Percentiles rank a stretch among this genome's conserved stretches.
These are phyloP conservation scores for Coryphaenoides rupestris DNA, from an alignment of 2,113 vertebrate genomes.

Conservation along the genomic window DNA sequence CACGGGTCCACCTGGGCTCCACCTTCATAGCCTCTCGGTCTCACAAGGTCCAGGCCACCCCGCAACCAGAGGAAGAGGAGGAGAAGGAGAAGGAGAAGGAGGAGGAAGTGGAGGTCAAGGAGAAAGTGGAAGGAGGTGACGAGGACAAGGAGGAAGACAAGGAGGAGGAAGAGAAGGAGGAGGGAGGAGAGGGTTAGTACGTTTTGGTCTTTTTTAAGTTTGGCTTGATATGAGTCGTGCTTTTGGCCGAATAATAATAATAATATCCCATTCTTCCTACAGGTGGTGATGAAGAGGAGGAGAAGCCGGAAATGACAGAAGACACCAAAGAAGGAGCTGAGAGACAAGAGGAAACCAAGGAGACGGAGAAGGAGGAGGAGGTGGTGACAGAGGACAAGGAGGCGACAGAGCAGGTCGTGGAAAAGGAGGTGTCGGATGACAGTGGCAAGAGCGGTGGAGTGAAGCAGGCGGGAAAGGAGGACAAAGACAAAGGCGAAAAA, in stretches of 20 bases:
- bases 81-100: conserved; percentile 20
- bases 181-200: conserved; percentile 2
- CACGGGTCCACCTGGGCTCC: conserved; percentile 74
- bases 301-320: conserved; percentile 28
- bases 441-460: conserved; percentile 12
- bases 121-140: conserved; percentile 11
- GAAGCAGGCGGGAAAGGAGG: conserved; percentile 11
- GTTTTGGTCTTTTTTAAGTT: not conserved
- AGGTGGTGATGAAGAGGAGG: conserved; percentile 42
- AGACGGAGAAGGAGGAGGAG: conserved; percentile 31
- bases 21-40: conserved; percentile 79
- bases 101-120: conserved; percentile 15
- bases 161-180: conserved; percentile 23
- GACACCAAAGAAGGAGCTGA: conserved; percentile 37
- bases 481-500: conserved; percentile 20
- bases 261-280: not conserved
- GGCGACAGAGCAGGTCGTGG: conserved; percentile 34
- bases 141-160: conserved; percentile 27
- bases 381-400: conserved; percentile 35
- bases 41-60: conserved; percentile 77
- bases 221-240: not conserved
- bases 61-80: conserved; percentile 54
- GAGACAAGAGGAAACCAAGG: conserved; percentile 35
- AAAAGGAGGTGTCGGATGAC: conserved; percentile 34
- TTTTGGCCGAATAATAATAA: too few relatives aligned